phyloP scores from a whole-genome alignment of 2,113 vertebrate species.

The Boleophthalmus pectinirostris region DNA sequence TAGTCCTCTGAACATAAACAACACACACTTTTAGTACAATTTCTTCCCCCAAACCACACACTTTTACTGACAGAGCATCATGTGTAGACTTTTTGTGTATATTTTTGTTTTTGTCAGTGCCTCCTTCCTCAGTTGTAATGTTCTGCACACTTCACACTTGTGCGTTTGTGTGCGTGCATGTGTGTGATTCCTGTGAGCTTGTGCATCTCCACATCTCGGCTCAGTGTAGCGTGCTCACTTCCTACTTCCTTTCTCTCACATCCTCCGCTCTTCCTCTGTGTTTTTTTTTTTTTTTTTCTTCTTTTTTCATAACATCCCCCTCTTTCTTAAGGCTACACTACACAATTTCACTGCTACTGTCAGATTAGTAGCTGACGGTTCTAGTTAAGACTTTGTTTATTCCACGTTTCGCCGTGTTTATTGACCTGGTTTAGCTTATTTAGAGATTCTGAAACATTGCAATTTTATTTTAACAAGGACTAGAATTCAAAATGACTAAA shows the following conservation, averaged over 20 bases:
- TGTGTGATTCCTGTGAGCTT: slow-evolving; percentile 56
- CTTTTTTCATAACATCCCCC: slow-evolving; percentile 22
- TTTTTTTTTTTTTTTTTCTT: slow-evolving; percentile 16
- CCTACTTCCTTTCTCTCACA: slow-evolving; percentile 27
- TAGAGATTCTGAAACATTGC: background rate
- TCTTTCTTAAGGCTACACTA: slow-evolving; percentile 23
- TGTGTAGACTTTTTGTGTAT: too few relatives aligned
- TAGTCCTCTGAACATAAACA: too few relatives aligned
- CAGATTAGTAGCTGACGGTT: background rate
- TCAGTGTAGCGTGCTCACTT: slow-evolving; percentile 58
- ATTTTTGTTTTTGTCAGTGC: background rate
- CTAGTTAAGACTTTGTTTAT: background rate
- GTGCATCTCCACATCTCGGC: slow-evolving; percentile 54
- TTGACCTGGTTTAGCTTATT: background rate
- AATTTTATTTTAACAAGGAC: background rate
- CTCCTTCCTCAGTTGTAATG: background rate
- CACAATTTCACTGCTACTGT: background rate
- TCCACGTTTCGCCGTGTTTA: too few relatives aligned
- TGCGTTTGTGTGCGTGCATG: slow-evolving; percentile 52
- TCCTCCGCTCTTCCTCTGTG: slow-evolving; percentile 37
- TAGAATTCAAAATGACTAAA: too few relatives aligned
- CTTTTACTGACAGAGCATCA: too few relatives aligned
- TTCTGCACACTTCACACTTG: background rate
- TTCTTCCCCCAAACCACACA: too few relatives aligned
- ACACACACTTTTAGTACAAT: too few relatives aligned